Evolutionary conservation across 2,888 invertebrate species (phyloP).

Genomic region (Antitype chi): DNA sequence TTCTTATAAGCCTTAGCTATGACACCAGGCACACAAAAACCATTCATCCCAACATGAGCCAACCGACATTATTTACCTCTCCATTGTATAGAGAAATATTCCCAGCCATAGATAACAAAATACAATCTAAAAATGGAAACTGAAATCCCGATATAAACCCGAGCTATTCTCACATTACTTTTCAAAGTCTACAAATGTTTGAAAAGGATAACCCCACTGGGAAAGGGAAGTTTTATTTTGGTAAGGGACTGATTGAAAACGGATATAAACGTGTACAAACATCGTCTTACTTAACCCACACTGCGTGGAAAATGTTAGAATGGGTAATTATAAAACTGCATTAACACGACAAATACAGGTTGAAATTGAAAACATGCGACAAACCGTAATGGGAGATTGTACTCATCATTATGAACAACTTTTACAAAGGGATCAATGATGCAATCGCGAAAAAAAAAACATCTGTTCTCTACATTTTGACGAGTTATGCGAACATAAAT

Average conservation of each 20-base stretch:
- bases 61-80: background rate
- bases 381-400: too few species aligned
- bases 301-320: background rate
- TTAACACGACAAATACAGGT: too few species aligned
- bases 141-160: slow-evolving; percentile 13
- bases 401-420: too few species aligned
- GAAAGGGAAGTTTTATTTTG: slow-evolving; percentile 25
- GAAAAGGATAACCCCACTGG: background rate
- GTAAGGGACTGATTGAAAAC: slow-evolving; percentile 21
- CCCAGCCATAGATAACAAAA: slow-evolving; percentile 7
- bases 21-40: background rate
- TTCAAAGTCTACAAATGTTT: slow-evolving; percentile 1
- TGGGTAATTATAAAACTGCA: background rate
- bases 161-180: slow-evolving; percentile 1
- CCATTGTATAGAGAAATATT: background rate
- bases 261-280: slow-evolving; percentile 1
- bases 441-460: too few species aligned
- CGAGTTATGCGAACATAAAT: too few species aligned
- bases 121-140: slow-evolving; percentile 14
- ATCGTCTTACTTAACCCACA: background rate
- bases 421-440: too few species aligned
- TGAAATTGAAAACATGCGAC: too few species aligned
- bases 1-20: background rate
- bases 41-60: background rate
- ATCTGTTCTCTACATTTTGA: too few species aligned